phyloP scores from a whole-genome alignment of 2,797 vertebrate species.

The Bradypodion ventrale region DNA sequence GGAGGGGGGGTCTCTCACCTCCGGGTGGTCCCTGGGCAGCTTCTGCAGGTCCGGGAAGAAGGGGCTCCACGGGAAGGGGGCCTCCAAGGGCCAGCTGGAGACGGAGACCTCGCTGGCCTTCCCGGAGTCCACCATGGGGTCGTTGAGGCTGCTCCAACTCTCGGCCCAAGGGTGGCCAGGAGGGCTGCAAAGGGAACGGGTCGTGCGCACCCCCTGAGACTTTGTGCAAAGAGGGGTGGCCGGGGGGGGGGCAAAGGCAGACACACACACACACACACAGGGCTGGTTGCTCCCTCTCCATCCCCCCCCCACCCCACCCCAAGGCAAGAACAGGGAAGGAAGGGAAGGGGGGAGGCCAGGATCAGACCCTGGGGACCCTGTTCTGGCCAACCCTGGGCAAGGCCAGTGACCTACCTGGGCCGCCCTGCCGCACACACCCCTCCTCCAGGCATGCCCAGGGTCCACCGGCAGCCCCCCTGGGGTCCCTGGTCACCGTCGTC shows the following conservation, averaged over 20 bases:
- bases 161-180: constrained; percentile 83
- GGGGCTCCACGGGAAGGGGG: constrained; percentile 87
- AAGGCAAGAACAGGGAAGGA: too few species aligned
- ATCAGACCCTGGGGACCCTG: too few species aligned
- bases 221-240: background rate
- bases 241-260: too few species aligned
- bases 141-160: constrained; percentile 84
- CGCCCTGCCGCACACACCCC: constrained; percentile 67
- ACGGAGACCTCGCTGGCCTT: constrained; percentile 90
- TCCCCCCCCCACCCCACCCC: too few species aligned
- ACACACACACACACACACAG: too few species aligned
- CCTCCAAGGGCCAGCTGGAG: constrained; percentile 89
- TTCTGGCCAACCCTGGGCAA: too few species aligned
- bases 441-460: constrained; percentile 81
- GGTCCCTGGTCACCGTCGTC: too few species aligned
- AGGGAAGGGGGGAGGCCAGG: too few species aligned
- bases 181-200: constrained; percentile 69
- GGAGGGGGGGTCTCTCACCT: constrained; percentile 61
- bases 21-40: constrained; percentile 76
- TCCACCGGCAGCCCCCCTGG: too few species aligned
- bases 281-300: too few species aligned
- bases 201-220: too few species aligned
- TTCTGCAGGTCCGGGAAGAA: constrained; percentile 87
- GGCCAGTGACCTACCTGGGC: too few species aligned
- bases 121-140: constrained; percentile 87